phyloP scores from a whole-genome alignment of 2,888 invertebrate genomes.

The Lasiommata megera region DNA sequence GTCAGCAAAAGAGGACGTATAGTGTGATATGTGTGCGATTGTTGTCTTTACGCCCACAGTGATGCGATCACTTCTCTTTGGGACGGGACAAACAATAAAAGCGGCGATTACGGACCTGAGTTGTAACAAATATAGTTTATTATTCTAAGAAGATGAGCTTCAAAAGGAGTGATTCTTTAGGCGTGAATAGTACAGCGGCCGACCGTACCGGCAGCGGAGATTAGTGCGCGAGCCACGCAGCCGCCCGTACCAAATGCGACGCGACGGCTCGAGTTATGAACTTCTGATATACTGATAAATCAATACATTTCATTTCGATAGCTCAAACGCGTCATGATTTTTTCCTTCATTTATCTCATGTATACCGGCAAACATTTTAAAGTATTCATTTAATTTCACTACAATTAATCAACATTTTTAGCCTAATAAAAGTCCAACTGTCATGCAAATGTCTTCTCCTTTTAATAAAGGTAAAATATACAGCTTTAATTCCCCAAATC shows the following conservation, averaged over 20 bases:
- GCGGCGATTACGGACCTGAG: constrained; percentile 75
- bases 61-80: constrained; percentile 72
- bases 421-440: too few relatives aligned
- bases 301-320: constrained; percentile 65
- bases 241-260: constrained; percentile 62
- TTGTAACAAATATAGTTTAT: constrained; percentile 74
- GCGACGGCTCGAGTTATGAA: constrained; percentile 72
- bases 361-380: constrained; percentile 31
- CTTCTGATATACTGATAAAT: constrained; percentile 74
- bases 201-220: constrained; percentile 60
- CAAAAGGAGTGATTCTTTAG: constrained; percentile 59
- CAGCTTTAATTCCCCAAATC: too few relatives aligned
- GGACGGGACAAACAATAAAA: constrained; percentile 76
- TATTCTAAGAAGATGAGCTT: constrained; percentile 67
- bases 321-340: constrained; percentile 43
- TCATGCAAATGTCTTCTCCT: too few relatives aligned
- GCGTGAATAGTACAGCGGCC: constrained; percentile 54
- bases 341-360: constrained; percentile 37
- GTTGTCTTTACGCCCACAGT: constrained; percentile 77
- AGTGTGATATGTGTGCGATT: constrained; percentile 72
- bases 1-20: constrained; percentile 79
- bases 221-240: constrained; percentile 63
- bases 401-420: too few relatives aligned
- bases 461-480: too few relatives aligned
- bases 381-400: too few relatives aligned